Conservation (phyloP, 2,888 invertebrate genomes). For the Zhuqinia jingwanae region DNA sequence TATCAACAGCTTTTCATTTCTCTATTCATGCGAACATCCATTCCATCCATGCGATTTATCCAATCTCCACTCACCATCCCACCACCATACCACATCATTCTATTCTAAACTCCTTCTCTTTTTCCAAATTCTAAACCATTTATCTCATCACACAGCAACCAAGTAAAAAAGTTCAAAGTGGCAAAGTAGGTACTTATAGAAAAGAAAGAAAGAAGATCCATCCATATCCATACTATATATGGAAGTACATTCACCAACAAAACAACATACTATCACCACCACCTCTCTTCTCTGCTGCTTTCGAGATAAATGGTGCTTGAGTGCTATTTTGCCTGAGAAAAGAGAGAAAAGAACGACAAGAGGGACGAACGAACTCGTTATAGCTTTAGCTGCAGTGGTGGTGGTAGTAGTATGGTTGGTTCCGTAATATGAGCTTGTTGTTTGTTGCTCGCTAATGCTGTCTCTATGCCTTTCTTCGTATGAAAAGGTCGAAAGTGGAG, state of each 20-base stretch:
- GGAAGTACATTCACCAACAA: conserved; percentile 20
- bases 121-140: no score
- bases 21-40: not conserved
- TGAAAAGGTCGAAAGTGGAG: conserved; percentile 66
- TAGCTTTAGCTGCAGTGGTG: conserved; percentile 41
- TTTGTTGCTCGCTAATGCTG: not conserved
- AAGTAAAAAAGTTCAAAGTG: conserved; percentile 61
- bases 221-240: conserved; percentile 4
- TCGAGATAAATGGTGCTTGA: conserved; percentile 60
- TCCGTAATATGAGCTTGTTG: not conserved
- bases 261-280: not conserved
- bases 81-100: not conserved
- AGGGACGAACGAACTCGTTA: conserved; percentile 38
- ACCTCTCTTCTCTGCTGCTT: not conserved
- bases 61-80: conserved; percentile 36
- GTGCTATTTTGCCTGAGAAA: conserved; percentile 32
- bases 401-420: not conserved
- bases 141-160: no score
- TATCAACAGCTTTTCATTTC: conserved; percentile 35
- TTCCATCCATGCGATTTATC: conserved; percentile 32
- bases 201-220: conserved; percentile 20
- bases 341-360: conserved; percentile 1
- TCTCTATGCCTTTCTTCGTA: conserved; percentile 9
- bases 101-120: no score
- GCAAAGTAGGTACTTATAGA: conserved; percentile 52